Conservation (phyloP, 2,797 vertebrate species). For the Sparidentex hasta region DNA sequence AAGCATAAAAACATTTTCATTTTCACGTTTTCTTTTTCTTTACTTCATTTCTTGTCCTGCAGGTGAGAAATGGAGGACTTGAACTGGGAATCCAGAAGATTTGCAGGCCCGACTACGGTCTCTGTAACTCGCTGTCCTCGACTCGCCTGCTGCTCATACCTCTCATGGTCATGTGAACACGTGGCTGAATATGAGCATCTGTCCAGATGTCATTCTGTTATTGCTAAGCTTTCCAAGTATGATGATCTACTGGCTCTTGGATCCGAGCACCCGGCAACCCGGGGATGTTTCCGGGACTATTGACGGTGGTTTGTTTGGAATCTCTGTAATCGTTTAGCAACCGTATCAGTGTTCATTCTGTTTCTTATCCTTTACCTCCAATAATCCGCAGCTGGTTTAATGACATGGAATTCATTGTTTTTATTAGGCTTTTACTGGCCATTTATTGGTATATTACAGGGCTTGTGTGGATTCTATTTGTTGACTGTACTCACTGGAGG, state of each 20-base stretch:
- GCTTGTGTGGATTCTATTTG: neutral
- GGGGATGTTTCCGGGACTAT: neutral
- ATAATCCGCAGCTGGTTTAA: constrained; percentile 9
- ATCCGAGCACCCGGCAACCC: neutral
- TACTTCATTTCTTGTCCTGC: neutral
- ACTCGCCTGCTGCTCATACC: neutral
- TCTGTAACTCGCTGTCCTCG: neutral
- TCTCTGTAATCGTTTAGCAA: neutral
- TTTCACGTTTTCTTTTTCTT: too few species aligned
- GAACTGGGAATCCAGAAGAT: neutral
- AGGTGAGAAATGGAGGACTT: neutral
- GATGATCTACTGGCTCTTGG: neutral
- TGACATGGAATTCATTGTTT: neutral
- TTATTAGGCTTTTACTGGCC: neutral
- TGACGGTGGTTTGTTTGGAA: constrained; percentile 14
- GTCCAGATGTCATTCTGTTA: constrained; percentile 2
- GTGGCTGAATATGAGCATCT: neutral
- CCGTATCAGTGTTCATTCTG: neutral
- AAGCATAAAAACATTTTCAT: too few species aligned
- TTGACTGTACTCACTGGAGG: neutral
- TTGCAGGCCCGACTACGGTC: neutral
- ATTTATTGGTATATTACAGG: neutral
- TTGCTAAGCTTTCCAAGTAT: constrained; percentile 16
- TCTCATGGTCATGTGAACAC: neutral
- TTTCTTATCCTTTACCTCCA: neutral